Evolutionary conservation across 2,113 vertebrate species (phyloP).

Genomic region (Otolemur garnettii): DNA sequence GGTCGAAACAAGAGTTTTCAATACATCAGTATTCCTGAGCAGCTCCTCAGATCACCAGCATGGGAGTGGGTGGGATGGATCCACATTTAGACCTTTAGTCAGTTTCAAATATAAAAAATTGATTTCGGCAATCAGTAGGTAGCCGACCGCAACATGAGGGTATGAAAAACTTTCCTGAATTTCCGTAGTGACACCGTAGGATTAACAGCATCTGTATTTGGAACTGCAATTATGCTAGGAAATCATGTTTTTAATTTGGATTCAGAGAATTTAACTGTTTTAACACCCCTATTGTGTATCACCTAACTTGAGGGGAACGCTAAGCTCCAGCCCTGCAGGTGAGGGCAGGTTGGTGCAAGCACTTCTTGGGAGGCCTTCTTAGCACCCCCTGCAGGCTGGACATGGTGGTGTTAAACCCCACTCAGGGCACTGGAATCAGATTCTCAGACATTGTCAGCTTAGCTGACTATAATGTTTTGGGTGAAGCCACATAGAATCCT

Average conservation of each 20-base stretch:
- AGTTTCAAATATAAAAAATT: not conserved
- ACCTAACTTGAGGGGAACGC: not conserved
- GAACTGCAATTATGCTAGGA: not conserved
- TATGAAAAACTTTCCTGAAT: not conserved
- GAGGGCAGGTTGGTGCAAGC: not conserved
- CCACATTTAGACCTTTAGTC: not conserved
- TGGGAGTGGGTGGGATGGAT: not conserved
- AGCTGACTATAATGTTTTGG: rapidly evolving
- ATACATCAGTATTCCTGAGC: not conserved
- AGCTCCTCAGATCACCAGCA: not conserved
- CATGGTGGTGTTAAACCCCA: not conserved
- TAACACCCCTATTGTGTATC: not conserved
- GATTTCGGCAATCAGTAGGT: not conserved
- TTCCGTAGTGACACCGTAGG: not conserved
- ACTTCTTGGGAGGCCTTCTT: not conserved
- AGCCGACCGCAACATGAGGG: not conserved
- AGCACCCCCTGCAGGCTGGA: not conserved
- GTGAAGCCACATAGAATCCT: not conserved
- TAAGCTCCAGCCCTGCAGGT: not conserved
- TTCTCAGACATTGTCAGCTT: not conserved
- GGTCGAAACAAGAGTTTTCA: not conserved
- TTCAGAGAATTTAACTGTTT: not conserved
- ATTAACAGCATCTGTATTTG: not conserved
- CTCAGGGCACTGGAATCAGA: not conserved
- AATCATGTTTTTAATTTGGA: not conserved